Evolutionary conservation across 2,888 invertebrate genomes (phyloP).

Genomic region (Nomada ruficornis): DNA sequence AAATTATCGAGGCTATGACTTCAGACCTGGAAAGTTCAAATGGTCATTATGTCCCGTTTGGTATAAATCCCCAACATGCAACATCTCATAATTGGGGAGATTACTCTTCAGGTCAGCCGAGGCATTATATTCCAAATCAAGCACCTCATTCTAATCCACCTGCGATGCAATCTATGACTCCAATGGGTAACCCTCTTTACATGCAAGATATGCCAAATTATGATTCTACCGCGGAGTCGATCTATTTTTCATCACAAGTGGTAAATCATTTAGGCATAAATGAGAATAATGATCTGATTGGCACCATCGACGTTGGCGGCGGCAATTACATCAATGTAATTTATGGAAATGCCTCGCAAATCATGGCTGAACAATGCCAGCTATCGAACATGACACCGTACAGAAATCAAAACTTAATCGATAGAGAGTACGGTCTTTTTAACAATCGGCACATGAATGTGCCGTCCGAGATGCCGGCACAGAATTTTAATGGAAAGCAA

Average conservation of each 20-base stretch:
- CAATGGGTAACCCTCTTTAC: conserved; percentile 74
- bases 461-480: conserved; percentile 70
- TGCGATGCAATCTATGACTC: conserved; percentile 63
- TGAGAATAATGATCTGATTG: conserved; percentile 81
- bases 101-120: conserved; percentile 75
- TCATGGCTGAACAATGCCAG: conserved; percentile 81
- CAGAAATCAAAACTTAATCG: conserved; percentile 75
- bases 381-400: conserved; percentile 76
- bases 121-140: conserved; percentile 73
- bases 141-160: conserved; percentile 65
- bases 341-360: conserved; percentile 81
- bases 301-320: conserved; percentile 83
- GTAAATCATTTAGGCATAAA: conserved; percentile 81
- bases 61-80: conserved; percentile 83
- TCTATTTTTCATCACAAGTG: conserved; percentile 80
- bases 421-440: conserved; percentile 83
- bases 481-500: conserved; percentile 83
- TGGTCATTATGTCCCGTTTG: conserved; percentile 86
- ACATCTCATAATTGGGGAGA: conserved; percentile 80
- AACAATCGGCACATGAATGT: conserved; percentile 76
- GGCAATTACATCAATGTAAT: conserved; percentile 84
- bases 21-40: conserved; percentile 86
- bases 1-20: conserved; percentile 87
- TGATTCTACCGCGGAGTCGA: conserved; percentile 74
- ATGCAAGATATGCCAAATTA: conserved; percentile 75